Conservation (phyloP, 2,797 vertebrate genomes). For the Mico argentatus region DNA sequence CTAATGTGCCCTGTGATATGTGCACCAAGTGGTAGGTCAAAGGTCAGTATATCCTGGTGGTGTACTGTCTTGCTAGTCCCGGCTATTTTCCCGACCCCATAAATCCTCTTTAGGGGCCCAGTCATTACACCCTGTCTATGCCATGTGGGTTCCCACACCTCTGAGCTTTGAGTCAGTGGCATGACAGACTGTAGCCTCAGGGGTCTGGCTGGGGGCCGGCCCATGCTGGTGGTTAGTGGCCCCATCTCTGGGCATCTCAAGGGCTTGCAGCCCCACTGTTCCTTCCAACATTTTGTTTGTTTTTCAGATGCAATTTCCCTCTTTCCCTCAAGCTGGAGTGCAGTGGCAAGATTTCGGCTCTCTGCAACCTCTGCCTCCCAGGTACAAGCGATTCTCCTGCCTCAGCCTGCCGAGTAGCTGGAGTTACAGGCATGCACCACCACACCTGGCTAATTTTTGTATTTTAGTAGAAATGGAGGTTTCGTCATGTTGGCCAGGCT, state of each 20-base stretch:
- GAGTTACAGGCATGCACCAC: neutral
- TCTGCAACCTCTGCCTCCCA: neutral
- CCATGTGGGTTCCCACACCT: neutral
- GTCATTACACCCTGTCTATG: neutral
- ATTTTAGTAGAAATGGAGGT: neutral
- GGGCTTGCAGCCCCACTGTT: neutral
- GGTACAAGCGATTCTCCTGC: neutral
- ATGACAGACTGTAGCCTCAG: too few species aligned
- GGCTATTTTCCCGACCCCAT: neutral
- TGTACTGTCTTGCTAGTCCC: neutral
- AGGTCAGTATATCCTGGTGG: neutral
- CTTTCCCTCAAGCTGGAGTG: neutral
- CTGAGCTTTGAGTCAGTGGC: neutral
- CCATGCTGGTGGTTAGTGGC: neutral
- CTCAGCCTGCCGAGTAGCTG: neutral
- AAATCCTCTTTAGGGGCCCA: neutral
- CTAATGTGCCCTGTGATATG: conserved; percentile 72
- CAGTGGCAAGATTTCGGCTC: neutral
- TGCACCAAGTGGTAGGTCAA: neutral
- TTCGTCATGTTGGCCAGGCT: neutral
- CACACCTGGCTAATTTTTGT: neutral
- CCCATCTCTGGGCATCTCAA: neutral
- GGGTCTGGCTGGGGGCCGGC: neutral
- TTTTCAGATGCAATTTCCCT: neutral
- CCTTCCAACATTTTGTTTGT: neutral